Conservation (phyloP, 2,888 invertebrate species). For the Carpatolechia fugitivella region DNA sequence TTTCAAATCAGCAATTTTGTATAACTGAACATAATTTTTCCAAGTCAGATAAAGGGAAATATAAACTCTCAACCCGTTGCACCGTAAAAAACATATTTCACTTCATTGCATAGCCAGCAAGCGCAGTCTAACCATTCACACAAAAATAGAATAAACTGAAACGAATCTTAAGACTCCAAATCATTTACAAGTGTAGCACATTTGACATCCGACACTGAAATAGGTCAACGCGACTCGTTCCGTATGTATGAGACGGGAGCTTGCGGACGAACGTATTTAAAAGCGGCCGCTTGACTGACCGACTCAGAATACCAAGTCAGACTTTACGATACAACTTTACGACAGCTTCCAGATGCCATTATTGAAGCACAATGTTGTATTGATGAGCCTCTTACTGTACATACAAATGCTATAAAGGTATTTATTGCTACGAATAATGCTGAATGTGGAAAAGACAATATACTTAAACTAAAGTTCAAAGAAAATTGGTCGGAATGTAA, state of each 20-base stretch:
- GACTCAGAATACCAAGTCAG: conserved; percentile 49
- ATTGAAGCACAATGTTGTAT: conserved; percentile 21
- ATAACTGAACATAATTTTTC: too few relatives aligned
- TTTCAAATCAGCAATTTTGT: too few relatives aligned
- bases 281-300: conserved; percentile 60
- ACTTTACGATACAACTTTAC: conserved; percentile 22
- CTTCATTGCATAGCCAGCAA: neutral
- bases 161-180: neutral
- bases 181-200: conserved; percentile 5
- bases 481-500: neutral
- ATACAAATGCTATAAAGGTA: conserved; percentile 13
- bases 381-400: conserved; percentile 19
- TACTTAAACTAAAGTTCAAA: neutral
- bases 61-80: too few relatives aligned
- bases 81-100: too few relatives aligned
- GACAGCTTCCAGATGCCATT: conserved; percentile 12
- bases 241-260: conserved; percentile 67
- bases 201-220: conserved; percentile 14
- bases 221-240: conserved; percentile 44
- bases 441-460: neutral
- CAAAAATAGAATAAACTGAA: neutral
- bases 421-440: conserved; percentile 9
- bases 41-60: too few relatives aligned
- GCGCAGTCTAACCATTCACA: neutral
- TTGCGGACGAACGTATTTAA: conserved; percentile 59